Conservation (phyloP, 2,113 vertebrate genomes). For the Brienomyrus longianalis region DNA sequence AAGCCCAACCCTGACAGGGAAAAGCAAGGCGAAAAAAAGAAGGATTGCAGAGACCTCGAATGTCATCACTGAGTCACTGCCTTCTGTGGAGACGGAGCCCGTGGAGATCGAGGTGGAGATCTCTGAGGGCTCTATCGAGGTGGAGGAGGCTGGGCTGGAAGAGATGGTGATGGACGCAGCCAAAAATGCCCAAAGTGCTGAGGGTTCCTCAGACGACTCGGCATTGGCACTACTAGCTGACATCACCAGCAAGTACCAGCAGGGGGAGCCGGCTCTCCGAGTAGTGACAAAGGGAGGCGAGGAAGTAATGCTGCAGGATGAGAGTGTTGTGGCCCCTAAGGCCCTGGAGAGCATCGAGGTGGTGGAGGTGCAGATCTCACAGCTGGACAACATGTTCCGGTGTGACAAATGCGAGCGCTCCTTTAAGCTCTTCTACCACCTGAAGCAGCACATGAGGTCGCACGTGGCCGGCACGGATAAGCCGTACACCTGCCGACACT, state of each 20-base stretch:
- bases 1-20: slow-evolving; percentile 49
- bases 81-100: slow-evolving; percentile 68
- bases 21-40: slow-evolving; percentile 74
- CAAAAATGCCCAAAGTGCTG: slow-evolving; percentile 68
- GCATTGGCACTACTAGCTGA: slow-evolving; percentile 90
- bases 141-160: slow-evolving; percentile 67
- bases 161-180: slow-evolving; percentile 73
- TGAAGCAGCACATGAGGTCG: slow-evolving; percentile 95
- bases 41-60: slow-evolving; percentile 85
- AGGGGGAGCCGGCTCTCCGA: slow-evolving; percentile 63
- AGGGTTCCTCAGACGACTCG: slow-evolving; percentile 79
- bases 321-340: slow-evolving; percentile 76
- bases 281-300: slow-evolving; percentile 46
- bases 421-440: slow-evolving; percentile 97
- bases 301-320: slow-evolving; percentile 66
- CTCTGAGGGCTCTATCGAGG: slow-evolving; percentile 69
- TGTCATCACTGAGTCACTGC: slow-evolving; percentile 82
- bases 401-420: slow-evolving; percentile 91
- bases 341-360: slow-evolving; percentile 88
- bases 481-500: slow-evolving; percentile 82
- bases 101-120: slow-evolving; percentile 87
- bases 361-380: slow-evolving; percentile 96
- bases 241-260: slow-evolving; percentile 96
- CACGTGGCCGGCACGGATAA: slow-evolving; percentile 68
- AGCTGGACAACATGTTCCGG: slow-evolving; percentile 87